A percentile compares a stretch with the other conserved stretches of the same genome.
Conservation (phyloP, 2,888 invertebrate genomes). For the Synanthedon andrenaeformis region DNA sequence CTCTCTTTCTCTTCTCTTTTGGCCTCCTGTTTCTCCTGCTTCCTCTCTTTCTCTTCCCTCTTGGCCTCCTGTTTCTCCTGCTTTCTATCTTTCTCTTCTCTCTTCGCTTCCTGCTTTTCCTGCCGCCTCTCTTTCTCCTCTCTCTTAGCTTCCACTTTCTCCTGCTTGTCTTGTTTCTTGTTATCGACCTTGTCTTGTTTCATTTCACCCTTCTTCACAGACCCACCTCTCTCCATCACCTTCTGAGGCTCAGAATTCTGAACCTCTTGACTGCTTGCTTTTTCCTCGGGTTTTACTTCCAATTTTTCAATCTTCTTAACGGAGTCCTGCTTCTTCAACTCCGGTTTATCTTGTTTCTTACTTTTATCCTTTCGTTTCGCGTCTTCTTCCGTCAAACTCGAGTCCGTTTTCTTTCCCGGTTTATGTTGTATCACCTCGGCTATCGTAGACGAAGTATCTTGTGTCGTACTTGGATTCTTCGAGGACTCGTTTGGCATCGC, state of each 20-base stretch:
- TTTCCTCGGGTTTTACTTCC: conserved; percentile 25
- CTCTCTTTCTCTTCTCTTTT: conserved; percentile 25
- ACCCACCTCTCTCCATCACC: conserved; percentile 37
- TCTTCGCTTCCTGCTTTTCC: conserved; percentile 3
- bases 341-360: conserved; percentile 27
- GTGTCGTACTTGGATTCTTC: conserved; percentile 22
- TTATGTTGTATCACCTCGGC: conserved; percentile 21
- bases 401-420: conserved; percentile 51
- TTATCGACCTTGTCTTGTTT: conserved; percentile 39
- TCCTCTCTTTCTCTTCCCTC: conserved; percentile 19
- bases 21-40: conserved; percentile 12
- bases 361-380: conserved; percentile 33
- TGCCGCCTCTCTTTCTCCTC: conserved; percentile 21
- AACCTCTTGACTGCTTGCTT: conserved; percentile 11
- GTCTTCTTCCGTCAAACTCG: conserved; percentile 56
- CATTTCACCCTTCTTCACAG: conserved; percentile 41
- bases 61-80: conserved; percentile 37
- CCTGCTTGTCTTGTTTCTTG: conserved; percentile 22
- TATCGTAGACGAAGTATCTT: conserved; percentile 16
- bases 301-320: conserved; percentile 32
- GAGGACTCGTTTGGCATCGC: conserved; percentile 2
- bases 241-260: conserved; percentile 12
- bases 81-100: conserved; percentile 35
- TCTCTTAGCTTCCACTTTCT: conserved; percentile 12
- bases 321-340: conserved; percentile 21